Conservation (phyloP, 2,797 vertebrate species). For the Tapera naevia region DNA sequence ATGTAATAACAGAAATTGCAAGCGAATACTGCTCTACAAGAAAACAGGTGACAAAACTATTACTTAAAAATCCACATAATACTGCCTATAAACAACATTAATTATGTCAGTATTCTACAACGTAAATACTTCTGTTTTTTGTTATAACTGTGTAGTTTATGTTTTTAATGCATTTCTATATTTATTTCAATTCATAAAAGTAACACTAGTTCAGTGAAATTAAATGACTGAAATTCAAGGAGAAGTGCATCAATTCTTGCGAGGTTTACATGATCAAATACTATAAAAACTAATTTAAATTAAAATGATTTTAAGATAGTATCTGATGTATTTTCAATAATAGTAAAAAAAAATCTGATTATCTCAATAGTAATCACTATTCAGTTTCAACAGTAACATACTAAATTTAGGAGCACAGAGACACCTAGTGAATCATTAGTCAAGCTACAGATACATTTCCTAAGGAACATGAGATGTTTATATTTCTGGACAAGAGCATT, state of each 20-base stretch:
- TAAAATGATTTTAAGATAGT: neutral
- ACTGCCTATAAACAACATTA: neutral
- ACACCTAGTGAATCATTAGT: constrained; percentile 71
- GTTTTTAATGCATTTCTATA: neutral
- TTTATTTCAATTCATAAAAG: neutral
- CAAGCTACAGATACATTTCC: constrained; percentile 31
- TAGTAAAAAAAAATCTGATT: neutral
- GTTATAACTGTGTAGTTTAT: neutral
- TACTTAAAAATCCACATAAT: neutral
- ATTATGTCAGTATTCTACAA: neutral
- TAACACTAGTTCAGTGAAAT: neutral
- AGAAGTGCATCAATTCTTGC: neutral
- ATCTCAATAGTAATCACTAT: neutral
- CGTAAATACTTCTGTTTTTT: neutral
- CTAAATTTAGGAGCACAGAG: constrained; percentile 64
- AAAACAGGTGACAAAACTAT: neutral
- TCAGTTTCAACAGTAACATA: neutral
- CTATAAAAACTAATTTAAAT: neutral
- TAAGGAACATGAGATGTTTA: neutral
- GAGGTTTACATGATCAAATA: neutral
- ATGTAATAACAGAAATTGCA: neutral
- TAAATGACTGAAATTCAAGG: neutral
- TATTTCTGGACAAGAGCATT: neutral
- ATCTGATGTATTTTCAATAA: neutral
- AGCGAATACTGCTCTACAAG: neutral